Evolutionary conservation across 2,888 invertebrate genomes (phyloP), one percentile per base, ranked within the genome.

Genomic region (Microctonus hyperodae): DNA sequence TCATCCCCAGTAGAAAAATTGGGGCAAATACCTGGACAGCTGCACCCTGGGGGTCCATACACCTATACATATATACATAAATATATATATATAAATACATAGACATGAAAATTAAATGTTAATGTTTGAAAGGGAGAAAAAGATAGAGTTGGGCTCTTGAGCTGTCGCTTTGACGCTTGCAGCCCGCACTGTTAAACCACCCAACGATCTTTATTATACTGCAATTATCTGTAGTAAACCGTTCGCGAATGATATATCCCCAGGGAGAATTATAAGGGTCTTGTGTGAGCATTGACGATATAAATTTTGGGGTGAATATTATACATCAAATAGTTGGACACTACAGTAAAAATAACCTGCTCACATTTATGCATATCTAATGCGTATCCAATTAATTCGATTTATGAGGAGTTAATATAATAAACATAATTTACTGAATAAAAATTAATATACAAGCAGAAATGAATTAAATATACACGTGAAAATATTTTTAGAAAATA

Each of bases 1-100:
- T n/a, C n/a, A n/a, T 51, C 63, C 70, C 63, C 61, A 22, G 23
- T 25, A 35, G 61, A 65, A 69, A 71, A 63, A 71, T 62, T 64
- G 56, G 64, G 58, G 67, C 76, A 76, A 78, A 79, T 79, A 79
- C 76, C 79, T 79, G 72, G 76, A 67, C 79, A 79, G 79, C 79
- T 79, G 79, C 77, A 65, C 70, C 71, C 67, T 72, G 57, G 67
- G 75, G 74, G 68, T 74, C 69, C 69, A 65, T 25, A 20, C 13
- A 28, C n/a, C 22, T 31, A 59, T 64, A 28, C 51, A 53, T n/a
- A n/a, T n/a, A 53, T 51, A 55, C 22, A 35, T n/a, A n/a, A n/a
- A n/a, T n/a, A n/a, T n/a, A 4, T 10, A 23, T 56, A 64, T 13
- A 40, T 16, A 20, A 35, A 51, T 16, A 62, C 44, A 59, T 20